These are phyloP conservation scores for Heliocidaris tuberculata DNA, from an alignment of 35 echinoderm and acorn worm species.

Conservation along the genomic window DNA sequence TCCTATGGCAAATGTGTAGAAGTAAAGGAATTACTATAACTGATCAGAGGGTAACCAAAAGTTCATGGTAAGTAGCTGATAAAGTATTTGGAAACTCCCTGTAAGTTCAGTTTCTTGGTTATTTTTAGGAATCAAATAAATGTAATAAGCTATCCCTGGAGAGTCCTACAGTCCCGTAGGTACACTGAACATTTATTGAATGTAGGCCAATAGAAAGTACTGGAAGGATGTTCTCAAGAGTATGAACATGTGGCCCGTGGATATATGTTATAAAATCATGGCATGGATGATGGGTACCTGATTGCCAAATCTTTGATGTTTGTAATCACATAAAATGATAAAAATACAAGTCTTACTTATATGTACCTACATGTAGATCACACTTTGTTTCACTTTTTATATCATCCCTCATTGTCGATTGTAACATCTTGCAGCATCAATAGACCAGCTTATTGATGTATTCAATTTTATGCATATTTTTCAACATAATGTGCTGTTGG, in stretches of 20 bases:
- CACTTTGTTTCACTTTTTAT: too few species aligned
- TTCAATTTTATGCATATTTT: too few species aligned
- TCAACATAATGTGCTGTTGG: too few species aligned
- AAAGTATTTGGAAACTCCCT: not conserved
- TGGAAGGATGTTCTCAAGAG: not conserved
- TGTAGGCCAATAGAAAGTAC: not conserved
- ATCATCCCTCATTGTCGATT: too few species aligned
- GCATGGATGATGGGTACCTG: not conserved
- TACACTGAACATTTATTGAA: not conserved
- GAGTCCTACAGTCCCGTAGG: not conserved
- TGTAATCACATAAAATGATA: not conserved
- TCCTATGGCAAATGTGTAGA: not conserved
- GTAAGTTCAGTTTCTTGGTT: too few species aligned
- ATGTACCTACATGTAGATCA: too few species aligned
- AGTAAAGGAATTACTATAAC: not conserved
- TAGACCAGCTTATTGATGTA: too few species aligned
- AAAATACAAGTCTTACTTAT: too few species aligned
- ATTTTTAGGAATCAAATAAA: not conserved
- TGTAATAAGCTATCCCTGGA: too few species aligned
- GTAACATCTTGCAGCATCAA: too few species aligned
- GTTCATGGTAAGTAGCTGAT: not conserved
- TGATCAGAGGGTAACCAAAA: not conserved
- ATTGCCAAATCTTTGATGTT: not conserved
- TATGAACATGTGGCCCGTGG: not conserved
- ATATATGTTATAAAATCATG: not conserved